These are phyloP conservation scores for Bellardia pandia DNA, from an alignment of 2,888 invertebrate genomes.

Conservation along the genomic window DNA sequence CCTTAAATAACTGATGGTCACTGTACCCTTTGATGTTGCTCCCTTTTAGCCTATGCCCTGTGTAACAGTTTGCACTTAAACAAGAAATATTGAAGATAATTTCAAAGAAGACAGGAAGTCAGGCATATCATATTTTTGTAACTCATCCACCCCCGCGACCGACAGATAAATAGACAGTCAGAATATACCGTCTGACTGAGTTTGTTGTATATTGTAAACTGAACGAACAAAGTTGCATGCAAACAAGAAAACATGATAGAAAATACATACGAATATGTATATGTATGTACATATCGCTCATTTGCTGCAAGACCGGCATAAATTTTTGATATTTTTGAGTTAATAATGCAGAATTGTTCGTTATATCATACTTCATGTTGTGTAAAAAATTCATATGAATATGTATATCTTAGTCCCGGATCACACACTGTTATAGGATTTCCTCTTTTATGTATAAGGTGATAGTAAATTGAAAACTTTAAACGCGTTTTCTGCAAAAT, in stretches of 20 bases:
- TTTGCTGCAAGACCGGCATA: no score
- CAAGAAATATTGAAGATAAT: constrained; percentile 21
- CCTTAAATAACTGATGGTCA: no score
- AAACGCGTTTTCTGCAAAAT: no score
- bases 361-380: no score
- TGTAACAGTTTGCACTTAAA: constrained; percentile 4
- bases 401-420: no score
- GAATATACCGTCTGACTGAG: background rate
- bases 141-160: constrained; percentile 1
- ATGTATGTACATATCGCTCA: no score
- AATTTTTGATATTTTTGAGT: no score
- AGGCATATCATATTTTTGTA: constrained; percentile 42
- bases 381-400: no score
- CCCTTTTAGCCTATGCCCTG: background rate
- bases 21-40: constrained; percentile 7
- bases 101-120: constrained; percentile 41
- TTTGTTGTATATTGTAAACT: constrained; percentile 21
- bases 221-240: constrained; percentile 12
- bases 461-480: no score
- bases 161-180: background rate
- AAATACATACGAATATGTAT: background rate
- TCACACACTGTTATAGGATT: no score
- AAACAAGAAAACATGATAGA: constrained; percentile 22
- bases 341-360: no score
- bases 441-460: no score